Evolutionary conservation across 2,888 invertebrate species (phyloP), one percentile per base, ranked within the genome.

Genomic region (Sinohyriopsis cumingii): DNA sequence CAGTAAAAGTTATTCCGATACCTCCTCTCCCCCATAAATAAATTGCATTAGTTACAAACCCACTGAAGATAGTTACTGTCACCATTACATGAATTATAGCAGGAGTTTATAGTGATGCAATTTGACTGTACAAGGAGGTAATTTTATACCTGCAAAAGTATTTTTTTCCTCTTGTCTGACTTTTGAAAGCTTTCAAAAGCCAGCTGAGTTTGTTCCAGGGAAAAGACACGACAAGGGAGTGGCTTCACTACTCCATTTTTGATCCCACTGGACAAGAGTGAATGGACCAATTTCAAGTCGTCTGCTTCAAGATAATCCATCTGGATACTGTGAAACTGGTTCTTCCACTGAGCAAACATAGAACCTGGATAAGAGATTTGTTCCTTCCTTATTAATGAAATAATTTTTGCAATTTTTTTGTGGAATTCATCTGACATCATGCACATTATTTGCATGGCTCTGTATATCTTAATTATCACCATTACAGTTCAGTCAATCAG

Each of bases 171-270:
- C 22, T 63, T 63, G 28, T 60, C 12, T 15, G 45, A 45, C 45
- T 45, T 45, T 45, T 45, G 45, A 45, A 45, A 45, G 45, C 45
- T 45, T 45, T 45, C 45, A 45, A 45, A 45, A 2, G 78, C 78
- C 53, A 67, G 61, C 15, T 65, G 57, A 7, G 73, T 57, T 54
- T 72, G 61, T 20, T 70, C 61, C 18, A 54, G 24, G 28, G 55
- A 55, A 65, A 65, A 76, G n/a, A 67, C 65, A n/a, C 5, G 68
- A 20, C 55, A 65, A 18, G 70, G 55, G 18, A 73, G 59, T 19
- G 77, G 77, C 57, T 69, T 69, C 5, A 77, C 55, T 18, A 68
- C 71, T 7, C 66, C 66, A 5, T 59, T 56, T 20, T 68, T 54
- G 22, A 77, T 69, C 3, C 75, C 75, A 5, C 71, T 55, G 25